Conservation (phyloP, 2,113 vertebrate genomes). For the Charadrius vociferus region DNA sequence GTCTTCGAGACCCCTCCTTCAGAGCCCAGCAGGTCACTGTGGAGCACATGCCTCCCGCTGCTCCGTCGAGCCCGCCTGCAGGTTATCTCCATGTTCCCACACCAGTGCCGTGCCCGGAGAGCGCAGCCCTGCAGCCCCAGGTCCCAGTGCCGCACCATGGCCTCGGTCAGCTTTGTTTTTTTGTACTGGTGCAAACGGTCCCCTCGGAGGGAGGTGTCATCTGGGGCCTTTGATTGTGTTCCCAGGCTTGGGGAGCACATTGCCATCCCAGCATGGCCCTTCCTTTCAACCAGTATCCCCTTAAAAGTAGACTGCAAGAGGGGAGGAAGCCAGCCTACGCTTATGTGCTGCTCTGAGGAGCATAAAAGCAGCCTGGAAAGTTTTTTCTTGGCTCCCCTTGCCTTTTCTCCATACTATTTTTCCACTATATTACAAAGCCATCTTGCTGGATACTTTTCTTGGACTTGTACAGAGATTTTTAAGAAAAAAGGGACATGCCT, state of each 20-base stretch:
- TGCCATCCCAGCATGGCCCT: not conserved
- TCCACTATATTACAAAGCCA: not conserved
- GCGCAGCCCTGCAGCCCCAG: not conserved
- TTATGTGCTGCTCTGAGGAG: not conserved
- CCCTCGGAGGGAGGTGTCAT: not conserved
- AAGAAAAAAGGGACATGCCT: not conserved
- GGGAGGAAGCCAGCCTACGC: not conserved
- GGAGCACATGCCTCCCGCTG: not conserved
- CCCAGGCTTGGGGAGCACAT: not conserved
- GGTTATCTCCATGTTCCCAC: not conserved
- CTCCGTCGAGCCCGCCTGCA: not conserved
- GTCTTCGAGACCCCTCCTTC: not conserved
- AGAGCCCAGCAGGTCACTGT: not conserved
- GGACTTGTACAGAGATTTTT: not conserved
- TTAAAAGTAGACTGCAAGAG: not conserved
- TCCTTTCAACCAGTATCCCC: not conserved
- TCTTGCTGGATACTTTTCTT: not conserved
- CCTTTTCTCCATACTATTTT: not conserved
- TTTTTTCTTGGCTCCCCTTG: not conserved
- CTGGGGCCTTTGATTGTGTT: not conserved
- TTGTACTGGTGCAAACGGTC: not conserved
- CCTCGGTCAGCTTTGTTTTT: not conserved
- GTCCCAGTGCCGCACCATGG: not conserved
- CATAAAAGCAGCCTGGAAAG: not conserved
- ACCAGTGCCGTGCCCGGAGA: accelerated